Evolutionary conservation across 2,888 invertebrate genomes (phyloP).

Genomic region (Drosophila greeni): DNA sequence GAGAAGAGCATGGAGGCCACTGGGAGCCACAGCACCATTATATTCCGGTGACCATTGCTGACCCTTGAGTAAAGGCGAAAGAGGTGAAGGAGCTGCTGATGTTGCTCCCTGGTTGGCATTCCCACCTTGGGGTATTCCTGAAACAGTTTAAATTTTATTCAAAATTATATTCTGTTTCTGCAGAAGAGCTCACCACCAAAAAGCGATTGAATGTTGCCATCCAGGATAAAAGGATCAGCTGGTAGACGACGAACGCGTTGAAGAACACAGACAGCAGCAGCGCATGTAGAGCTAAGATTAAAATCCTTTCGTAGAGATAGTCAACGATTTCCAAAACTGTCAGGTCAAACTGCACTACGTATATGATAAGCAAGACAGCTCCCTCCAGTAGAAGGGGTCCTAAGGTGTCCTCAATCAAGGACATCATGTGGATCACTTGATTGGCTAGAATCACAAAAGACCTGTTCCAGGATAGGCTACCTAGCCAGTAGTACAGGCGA

Average conservation of each 20-base stretch:
- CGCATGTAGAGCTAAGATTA: background rate
- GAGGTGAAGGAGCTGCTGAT: background rate
- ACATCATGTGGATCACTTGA: slow-evolving; percentile 8
- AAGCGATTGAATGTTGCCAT: background rate
- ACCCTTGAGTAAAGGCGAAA: slow-evolving; percentile 9
- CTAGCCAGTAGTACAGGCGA: slow-evolving; percentile 2
- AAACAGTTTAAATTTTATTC: background rate
- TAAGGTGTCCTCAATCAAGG: background rate
- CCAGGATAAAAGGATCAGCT: slow-evolving; percentile 27
- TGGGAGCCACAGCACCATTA: slow-evolving; percentile 20
- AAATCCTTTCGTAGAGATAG: fast-evolving
- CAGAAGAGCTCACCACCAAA: background rate
- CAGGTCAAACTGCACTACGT: background rate
- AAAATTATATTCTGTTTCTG: background rate
- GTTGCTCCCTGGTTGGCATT: background rate
- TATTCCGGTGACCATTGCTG: slow-evolving; percentile 3
- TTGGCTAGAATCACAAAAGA: slow-evolving; percentile 10
- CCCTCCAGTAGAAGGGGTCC: background rate
- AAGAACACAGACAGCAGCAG: slow-evolving; percentile 18
- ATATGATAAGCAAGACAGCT: background rate
- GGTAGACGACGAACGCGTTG: slow-evolving; percentile 15
- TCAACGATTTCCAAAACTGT: background rate
- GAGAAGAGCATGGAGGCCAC: slow-evolving; percentile 18
- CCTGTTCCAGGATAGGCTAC: slow-evolving; percentile 6
- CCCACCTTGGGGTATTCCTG: background rate